Evolutionary conservation across 2,888 invertebrate genomes (phyloP).

Genomic region (Aphidoletes aphidimyza): DNA sequence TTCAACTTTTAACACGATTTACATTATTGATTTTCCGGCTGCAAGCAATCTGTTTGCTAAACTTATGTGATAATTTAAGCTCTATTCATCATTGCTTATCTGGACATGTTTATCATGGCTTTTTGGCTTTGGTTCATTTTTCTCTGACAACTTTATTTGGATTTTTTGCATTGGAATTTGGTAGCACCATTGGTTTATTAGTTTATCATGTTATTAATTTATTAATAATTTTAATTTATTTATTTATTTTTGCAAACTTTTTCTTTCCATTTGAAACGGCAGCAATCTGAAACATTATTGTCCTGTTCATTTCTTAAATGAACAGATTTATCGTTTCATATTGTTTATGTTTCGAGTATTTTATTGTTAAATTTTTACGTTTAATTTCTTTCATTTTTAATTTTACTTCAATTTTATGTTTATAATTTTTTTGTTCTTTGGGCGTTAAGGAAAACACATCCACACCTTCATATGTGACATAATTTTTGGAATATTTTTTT

Average conservation of each 20-base stretch:
- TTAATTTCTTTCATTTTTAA: neutral
- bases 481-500: neutral
- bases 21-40: conserved; percentile 20
- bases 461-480: neutral
- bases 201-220: neutral
- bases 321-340: too few species aligned
- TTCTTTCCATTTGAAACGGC: too few species aligned
- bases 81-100: neutral
- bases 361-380: neutral
- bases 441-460: conserved; percentile 52
- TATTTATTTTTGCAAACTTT: neutral
- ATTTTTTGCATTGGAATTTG: neutral
- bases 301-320: too few species aligned
- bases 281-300: too few species aligned
- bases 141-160: neutral
- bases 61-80: too few species aligned
- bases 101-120: neutral
- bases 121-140: neutral
- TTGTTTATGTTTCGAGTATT: neutral
- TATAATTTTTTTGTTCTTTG: conserved; percentile 5
- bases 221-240: neutral
- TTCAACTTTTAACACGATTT: neutral
- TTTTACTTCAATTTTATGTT: neutral
- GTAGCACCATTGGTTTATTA: too few species aligned
- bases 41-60: too few species aligned